phyloP scores from a whole-genome alignment of 2,888 invertebrate species.

The Chrysotoxum bicinctum region DNA sequence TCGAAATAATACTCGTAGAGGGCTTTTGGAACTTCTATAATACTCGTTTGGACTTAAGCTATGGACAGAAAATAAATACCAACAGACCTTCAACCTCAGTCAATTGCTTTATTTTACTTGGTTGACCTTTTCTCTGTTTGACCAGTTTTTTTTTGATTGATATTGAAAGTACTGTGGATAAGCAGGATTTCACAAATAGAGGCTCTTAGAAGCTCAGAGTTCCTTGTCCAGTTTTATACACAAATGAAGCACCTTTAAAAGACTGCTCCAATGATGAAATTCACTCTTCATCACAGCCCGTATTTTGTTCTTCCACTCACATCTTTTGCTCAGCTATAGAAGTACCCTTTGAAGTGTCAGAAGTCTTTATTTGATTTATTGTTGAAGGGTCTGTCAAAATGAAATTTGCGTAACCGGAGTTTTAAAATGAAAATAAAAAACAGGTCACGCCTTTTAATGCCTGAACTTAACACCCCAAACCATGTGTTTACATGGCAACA shows the following conservation, averaged over 20 bases:
- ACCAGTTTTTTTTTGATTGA: constrained; percentile 12
- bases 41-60: not conserved
- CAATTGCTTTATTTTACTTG: not conserved
- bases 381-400: constrained; percentile 30
- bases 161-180: not conserved
- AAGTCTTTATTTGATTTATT: constrained; percentile 43
- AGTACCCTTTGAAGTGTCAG: not conserved
- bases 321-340: not conserved
- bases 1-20: constrained; percentile 8
- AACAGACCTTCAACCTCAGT: constrained; percentile 26
- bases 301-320: not conserved
- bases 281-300: not conserved
- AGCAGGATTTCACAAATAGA: constrained; percentile 2
- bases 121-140: constrained; percentile 39
- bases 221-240: not conserved
- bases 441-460: not conserved
- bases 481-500: constrained; percentile 4
- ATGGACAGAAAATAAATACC: constrained; percentile 27
- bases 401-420: constrained; percentile 1
- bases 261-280: not conserved
- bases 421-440: not conserved
- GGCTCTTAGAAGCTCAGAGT: not conserved
- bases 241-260: not conserved
- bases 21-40: not conserved
- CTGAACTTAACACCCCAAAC: not conserved